Evolutionary conservation across 2,113 vertebrate genomes (phyloP).

Genomic region (Paratilapia polleni): DNA sequence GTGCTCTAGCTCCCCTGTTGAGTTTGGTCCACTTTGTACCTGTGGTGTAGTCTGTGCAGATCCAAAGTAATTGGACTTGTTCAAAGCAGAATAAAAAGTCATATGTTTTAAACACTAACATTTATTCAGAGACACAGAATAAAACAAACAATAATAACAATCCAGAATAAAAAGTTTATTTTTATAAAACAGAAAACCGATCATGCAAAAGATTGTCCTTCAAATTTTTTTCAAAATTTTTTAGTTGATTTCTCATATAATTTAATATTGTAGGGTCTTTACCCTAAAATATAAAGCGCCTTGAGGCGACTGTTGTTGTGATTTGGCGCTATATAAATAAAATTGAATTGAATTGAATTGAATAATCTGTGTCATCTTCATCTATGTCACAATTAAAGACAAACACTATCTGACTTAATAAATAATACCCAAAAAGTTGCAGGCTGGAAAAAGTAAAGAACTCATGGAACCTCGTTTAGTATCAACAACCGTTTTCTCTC

Average conservation of each 20-base stretch:
- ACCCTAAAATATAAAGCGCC: no score
- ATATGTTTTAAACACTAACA: background rate
- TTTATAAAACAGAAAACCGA: no score
- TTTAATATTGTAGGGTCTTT: no score
- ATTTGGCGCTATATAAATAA: no score
- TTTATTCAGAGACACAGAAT: background rate
- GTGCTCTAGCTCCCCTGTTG: background rate
- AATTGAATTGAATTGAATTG: no score
- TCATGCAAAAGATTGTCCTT: no score
- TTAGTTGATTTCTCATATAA: no score
- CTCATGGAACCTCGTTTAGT: background rate
- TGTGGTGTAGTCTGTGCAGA: background rate
- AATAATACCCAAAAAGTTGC: background rate
- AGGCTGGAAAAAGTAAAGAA: background rate
- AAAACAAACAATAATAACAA: background rate
- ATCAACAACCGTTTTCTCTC: background rate
- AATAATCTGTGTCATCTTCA: no score
- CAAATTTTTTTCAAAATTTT: background rate
- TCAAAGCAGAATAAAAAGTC: background rate
- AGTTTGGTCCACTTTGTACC: background rate
- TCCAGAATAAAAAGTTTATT: background rate
- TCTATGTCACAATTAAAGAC: no score
- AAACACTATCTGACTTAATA: no score
- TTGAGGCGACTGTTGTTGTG: no score
- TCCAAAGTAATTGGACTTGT: background rate